A percentile compares a stretch with the other conserved stretches of the same genome.
Conservation (phyloP, 2,797 vertebrate species). For the Mallotus villosus region DNA sequence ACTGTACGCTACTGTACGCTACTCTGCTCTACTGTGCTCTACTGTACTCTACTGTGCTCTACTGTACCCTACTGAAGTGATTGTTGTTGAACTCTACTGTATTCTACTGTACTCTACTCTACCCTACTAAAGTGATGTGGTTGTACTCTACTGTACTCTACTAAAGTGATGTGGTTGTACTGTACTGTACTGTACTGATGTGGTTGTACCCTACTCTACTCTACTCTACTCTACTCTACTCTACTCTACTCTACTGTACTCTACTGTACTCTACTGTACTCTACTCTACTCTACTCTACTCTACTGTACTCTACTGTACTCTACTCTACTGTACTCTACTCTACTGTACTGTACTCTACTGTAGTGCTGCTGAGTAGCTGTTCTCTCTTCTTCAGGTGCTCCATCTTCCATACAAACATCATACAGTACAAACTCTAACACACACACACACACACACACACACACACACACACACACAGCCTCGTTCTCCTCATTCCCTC, state of each 20-base stretch:
- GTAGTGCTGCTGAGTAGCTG: neutral
- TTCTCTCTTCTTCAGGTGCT: neutral
- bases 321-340: neutral
- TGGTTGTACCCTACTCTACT: neutral
- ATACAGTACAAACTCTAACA: conserved; percentile 14
- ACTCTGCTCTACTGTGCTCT: neutral
- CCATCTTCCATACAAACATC: neutral
- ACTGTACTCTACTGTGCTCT: neutral
- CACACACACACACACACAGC: conserved; percentile 3
- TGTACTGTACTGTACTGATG: neutral
- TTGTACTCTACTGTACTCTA: neutral
- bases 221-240: neutral
- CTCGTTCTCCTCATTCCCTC: conserved; percentile 23
- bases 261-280: neutral
- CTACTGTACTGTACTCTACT: neutral
- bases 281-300: neutral
- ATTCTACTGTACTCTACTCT: neutral
- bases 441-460: conserved; percentile 5
- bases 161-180: neutral
- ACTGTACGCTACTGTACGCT: neutral
- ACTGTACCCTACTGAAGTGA: neutral
- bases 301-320: neutral
- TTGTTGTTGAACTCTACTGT: neutral
- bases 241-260: neutral
- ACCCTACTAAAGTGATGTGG: too few relatives aligned